phyloP scores from a whole-genome alignment of 2,113 vertebrate species.

The Rousettus leschenaultii region DNA sequence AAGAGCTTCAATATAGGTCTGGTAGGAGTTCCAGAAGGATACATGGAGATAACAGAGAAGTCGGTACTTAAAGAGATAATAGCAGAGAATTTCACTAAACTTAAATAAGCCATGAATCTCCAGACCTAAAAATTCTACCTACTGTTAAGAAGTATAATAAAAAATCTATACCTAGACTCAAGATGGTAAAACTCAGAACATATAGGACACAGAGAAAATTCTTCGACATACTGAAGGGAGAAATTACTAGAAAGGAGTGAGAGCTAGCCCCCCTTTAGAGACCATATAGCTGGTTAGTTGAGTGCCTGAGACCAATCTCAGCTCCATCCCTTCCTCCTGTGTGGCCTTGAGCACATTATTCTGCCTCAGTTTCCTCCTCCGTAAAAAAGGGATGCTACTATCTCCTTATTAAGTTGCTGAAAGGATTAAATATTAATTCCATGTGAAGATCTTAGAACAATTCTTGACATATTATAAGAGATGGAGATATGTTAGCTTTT shows the following conservation, averaged over 20 bases:
- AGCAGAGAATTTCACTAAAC: neutral
- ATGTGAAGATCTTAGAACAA: neutral
- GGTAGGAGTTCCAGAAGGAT: neutral
- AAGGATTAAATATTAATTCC: neutral
- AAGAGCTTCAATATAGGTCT: neutral
- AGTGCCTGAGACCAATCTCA: neutral
- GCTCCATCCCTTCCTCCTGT: neutral
- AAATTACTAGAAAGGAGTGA: neutral
- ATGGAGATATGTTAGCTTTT: neutral
- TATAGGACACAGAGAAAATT: neutral
- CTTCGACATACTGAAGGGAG: neutral
- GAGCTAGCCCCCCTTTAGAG: neutral
- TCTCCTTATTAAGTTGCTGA: neutral
- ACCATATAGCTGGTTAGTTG: rapidly evolving
- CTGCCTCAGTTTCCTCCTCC: neutral
- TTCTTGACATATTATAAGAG: neutral
- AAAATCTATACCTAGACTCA: neutral
- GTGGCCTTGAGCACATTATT: neutral
- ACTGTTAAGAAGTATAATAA: neutral
- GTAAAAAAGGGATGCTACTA: neutral
- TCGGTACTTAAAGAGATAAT: neutral
- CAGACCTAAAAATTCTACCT: neutral
- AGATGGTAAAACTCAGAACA: neutral
- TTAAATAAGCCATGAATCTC: neutral
- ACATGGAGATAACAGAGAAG: neutral